Evolutionary conservation across 2,888 invertebrate genomes (phyloP), one percentile per base, ranked within the genome.

Genomic region (Arrhopalites spinosus): DNA sequence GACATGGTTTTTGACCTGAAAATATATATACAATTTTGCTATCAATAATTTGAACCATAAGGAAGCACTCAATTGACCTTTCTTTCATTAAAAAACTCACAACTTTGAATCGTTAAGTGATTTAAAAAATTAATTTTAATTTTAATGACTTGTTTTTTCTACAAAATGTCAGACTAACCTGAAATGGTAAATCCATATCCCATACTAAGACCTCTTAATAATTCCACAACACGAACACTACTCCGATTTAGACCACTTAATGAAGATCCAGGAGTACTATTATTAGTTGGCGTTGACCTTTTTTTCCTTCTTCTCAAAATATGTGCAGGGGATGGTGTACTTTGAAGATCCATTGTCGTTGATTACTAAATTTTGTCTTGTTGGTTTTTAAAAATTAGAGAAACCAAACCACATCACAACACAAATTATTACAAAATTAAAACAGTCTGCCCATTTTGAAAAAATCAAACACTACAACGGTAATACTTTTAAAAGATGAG

Each of bases 1-100:
- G 93, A 85, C 97, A 98, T 0, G 98, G 97, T 84, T 95, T 92
- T 85, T 98, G 96, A 2, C 97, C 97, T 1, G 96, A 96, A 84
- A 98, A 96, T 27, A 97, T n/a, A n/a, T n/a, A n/a, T n/a, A n/a
- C n/a, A n/a, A n/a, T n/a, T n/a, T n/a, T n/a, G n/a, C n/a, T n/a
- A n/a, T n/a, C n/a, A n/a, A n/a, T n/a, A n/a, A n/a, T n/a, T n/a
- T 98, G 85, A 98, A 98, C n/a, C 98, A 97, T 11, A 3, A 36
- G 36, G 36, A 36, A n/a, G n/a, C n/a, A n/a, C n/a, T n/a, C n/a
- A n/a, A n/a, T n/a, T n/a, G n/a, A n/a, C n/a, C 36, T 36, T 11
- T 36, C 36, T 11, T 36, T 11, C 36, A 36, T 11, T 11, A 7
- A 36, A 36, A 36, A 36, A 36, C n/a, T n/a, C n/a, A n/a, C n/a